Base-by-base conservation (phyloP, 2,797 vertebrate genomes). In the Varecia variegata region DNA sequence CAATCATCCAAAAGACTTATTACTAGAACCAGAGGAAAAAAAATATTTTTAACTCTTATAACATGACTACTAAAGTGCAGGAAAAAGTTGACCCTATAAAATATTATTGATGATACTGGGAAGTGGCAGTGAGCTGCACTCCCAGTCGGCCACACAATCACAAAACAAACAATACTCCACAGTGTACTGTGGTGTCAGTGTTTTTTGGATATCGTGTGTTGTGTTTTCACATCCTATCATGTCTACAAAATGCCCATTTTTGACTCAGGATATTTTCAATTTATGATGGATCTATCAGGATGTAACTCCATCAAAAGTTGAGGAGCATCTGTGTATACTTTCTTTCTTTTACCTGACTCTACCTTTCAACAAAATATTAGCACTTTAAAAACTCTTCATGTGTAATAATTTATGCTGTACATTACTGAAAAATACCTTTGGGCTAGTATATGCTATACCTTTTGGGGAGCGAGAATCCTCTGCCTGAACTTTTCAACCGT, bases 401-500 rank as follows among this genome's bases (percentile, higher is more conserved):
- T 71, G 62, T 79, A 77, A 88, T 27, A 17, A 84, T 88, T 60
- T 83, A 62, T 71, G 20, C 14, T 76, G 80, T 21, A 74, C 0
- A 38, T 71, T 83, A 82, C 4, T 58, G 32, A 86, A 76, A 91
- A 93, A 40, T 40, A 62, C 21, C 12, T 58, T 67, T 79, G 14
- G 7, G 15, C 5, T 40, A 84, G 32, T 21, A 43, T 27, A 52
- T 3, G 23, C n/a, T 40, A 17, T 98, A 99, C 99, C 99, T 99
- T 99, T 97, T 99, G 99, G 15, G 99, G 99, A 18, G 99, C 98
- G 97, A 99, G 99, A 96, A 99, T 98, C 86, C 98, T 99, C 81
- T 99, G 99, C 95, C 99, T 99, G 95, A 99, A 99, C 96, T 99
- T 99, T 91, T 99, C 99, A 60, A 99, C 98, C 0, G 99, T 98